Evolutionary conservation across 92 coral and sea anemone species (phyloP), one percentile per base, ranked within the genome.

Genomic region (Phymanthus crucifer): DNA sequence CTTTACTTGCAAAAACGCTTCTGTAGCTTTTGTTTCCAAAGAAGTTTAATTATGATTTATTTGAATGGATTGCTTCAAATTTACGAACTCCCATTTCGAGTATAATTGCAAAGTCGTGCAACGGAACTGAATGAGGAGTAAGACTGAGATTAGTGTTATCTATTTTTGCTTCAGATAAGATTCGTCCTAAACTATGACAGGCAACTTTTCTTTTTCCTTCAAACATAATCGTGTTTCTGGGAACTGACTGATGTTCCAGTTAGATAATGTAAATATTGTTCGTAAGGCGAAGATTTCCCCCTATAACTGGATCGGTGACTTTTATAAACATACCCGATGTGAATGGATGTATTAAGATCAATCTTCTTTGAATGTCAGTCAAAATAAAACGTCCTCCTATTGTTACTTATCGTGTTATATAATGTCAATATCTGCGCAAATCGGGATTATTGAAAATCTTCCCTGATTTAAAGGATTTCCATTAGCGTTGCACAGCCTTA

Each of bases 281-380:
- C 61, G n/a, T 45, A 2, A 37, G 36, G 69, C 9, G 71, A 72
- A 36, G 70, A 80, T 70, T 33, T 70, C 52, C 32, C 17, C 33
- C 32, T 70, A 71, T 56, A 70, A 70, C 76, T 32, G 38, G 27
- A 71, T 48, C 77, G 70, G 84, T 54, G 32, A 7, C 70, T 74
- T 70, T 70, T 72, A 72, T 65, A 69, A 77, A 58, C 52, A 67
- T 19, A 76, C 4, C 19, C 71, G 52, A 76, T 16, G 23, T 64
- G 81, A 77, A 64, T 21, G 38, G 43, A 6, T 56, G 34, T 3
- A 33, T 56, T 75, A 74, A 35, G 13, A 64, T n/a, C 32, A 61
- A 61, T 46, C 38, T 36, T 77, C 68, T 61, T 34, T 10, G 2
- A 6, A 10, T 77, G 81, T 77, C 81, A 77, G 57, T 77, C 81